Conservation (phyloP, 1,140 invertebrate genomes). For the Tachypleus tridentatus region DNA sequence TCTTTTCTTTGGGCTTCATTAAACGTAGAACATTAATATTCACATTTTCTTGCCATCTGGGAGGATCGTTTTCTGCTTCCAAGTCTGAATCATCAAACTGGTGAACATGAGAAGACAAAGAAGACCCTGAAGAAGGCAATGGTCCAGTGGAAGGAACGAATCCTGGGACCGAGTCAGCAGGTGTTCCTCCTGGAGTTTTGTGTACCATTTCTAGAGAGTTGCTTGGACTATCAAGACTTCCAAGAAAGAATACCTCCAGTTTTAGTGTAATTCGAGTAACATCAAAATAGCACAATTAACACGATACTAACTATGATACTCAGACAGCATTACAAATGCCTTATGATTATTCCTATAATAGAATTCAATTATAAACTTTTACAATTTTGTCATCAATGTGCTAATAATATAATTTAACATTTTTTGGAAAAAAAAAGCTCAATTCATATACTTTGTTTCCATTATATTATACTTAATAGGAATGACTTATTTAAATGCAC, state of each 20-base stretch:
- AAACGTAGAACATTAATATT: slow-evolving; percentile 58
- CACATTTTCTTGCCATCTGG: slow-evolving; percentile 67
- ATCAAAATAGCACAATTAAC: no score
- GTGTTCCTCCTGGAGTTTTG: slow-evolving; percentile 22
- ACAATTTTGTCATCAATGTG: no score
- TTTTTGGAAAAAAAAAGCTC: no score
- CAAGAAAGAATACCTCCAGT: slow-evolving; percentile 12
- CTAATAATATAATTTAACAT: no score
- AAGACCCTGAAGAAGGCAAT: slow-evolving; percentile 7
- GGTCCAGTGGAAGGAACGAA: slow-evolving; percentile 17
- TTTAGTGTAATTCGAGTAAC: no score
- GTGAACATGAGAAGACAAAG: slow-evolving; percentile 6
- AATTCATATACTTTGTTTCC: no score
- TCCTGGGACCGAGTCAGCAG: slow-evolving; percentile 9
- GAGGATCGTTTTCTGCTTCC: slow-evolving; percentile 61
- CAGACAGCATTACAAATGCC: no score
- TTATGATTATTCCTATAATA: no score
- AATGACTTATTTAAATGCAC: no score
- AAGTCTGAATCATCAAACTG: slow-evolving; percentile 54
- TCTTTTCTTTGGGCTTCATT: slow-evolving; percentile 64
- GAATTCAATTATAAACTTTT: no score
- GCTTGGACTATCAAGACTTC: slow-evolving; percentile 48
- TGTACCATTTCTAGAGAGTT: slow-evolving; percentile 41
- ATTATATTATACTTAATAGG: no score
- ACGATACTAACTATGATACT: no score